Base-by-base conservation (phyloP, 2,113 vertebrate species). In the Osmerus mordax region DNA sequence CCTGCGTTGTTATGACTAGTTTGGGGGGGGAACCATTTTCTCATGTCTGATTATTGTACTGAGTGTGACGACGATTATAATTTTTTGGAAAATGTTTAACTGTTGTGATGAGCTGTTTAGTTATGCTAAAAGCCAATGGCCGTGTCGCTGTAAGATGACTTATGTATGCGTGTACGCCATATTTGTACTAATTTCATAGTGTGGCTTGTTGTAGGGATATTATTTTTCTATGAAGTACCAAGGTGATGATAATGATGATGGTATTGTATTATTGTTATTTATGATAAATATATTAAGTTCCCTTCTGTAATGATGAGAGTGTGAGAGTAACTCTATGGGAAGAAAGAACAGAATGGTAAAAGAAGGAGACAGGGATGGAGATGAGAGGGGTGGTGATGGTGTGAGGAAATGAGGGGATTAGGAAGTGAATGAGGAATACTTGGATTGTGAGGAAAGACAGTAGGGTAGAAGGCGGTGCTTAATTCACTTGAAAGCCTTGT, bases 21-120 rank as follows among this genome's bases (percentile, higher is more conserved):
- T 86, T 75, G 84, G 87, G 88, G 82, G 86, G 41, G 41, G 9
- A 47, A 36, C 32, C 32, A 36, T 47, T 85, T 89, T 86, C 85
- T 88, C 83, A 84, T 67, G 85, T 89, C 86, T 81, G 81, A 91
- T 91, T 87, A 83, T 89, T 89, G 88, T 91, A 81, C 83, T 85
- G 77, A 85, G 86, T 81, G 62, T 78, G 56, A 78, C 36, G 58
- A 69, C 54, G 58, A 74, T 74, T 61, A 68, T 41, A 28, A 58
- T 74, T 82, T 87, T 36, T 87, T 83, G 78, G 79, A 70, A 87
- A 85, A 83, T 83, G 79, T 89, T 62, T 89, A 77, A 86, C 65
- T 86, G 62, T 81, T 72, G 75, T 90, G 86, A 90, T 87, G 88
- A 91, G 87, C 86, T 77, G 79, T 83, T 83, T 90, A 88, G 87